Evolutionary conservation across 2,888 invertebrate genomes (phyloP), one percentile per base, ranked within the genome.

Genomic region (Orchesella flavescens): DNA sequence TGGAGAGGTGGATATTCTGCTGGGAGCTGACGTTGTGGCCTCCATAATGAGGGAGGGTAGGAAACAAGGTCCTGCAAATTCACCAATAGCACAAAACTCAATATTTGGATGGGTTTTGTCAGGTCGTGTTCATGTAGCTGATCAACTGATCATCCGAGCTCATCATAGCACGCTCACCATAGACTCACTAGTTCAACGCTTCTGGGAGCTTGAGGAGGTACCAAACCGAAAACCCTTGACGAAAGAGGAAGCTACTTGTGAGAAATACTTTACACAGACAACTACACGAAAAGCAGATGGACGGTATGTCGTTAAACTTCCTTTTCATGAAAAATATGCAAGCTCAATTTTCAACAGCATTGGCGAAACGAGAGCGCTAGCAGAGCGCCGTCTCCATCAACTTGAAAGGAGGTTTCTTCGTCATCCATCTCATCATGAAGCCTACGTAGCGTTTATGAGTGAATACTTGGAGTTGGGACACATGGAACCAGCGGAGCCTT

Each of bases 381-480:
- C 75, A 5, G 24, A 34, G 12, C 12, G 69, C n/a, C 17, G 72
- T 9, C 57, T 77, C 19, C 24, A 21, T 15, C 44, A 65, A 13
- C 21, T 75, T 7, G 84, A 84, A 49, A 49, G 53, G 23, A 1
- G 78, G 24, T 68, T 83, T 9, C 1, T 9, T 0, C 7, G n/a
- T n/a, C 7, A 78, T 19, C 83, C 66, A 0, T 3, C 53, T 13
- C 34, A 46, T 5, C 12, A 73, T 3, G 1, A 83, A 57, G 77
- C 34, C 9, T 83, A 83, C 23, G 34, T 17, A 1, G 7, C 78
- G 10, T 83, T 83, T 55, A 83, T 83, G 78, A n/a, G 13, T 3
- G 78, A 83, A n/a, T 83, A 83, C 17, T 15, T 55, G 9, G 15
- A 24, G 1, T 21, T 83, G 9, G 78, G 78, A 1, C 83, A 83